phyloP scores from a whole-genome alignment of 92 coral and sea anemone genomes.

The Porites lobata region DNA sequence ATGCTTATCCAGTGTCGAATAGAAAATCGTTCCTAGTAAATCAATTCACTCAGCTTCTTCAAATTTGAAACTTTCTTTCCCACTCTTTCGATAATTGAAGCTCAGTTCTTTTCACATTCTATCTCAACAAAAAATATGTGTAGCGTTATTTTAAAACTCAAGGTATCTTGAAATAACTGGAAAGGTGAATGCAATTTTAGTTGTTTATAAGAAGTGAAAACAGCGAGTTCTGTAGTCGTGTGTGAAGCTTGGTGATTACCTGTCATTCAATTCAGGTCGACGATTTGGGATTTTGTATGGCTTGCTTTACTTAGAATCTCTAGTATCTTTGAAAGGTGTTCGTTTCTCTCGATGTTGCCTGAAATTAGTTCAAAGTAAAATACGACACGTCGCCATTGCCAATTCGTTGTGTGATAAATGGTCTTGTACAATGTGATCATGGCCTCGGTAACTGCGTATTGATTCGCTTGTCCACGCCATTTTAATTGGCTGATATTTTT shows the following conservation, averaged over 20 bases:
- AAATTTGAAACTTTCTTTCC: neutral
- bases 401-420: neutral
- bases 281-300: neutral
- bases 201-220: conserved; percentile 20
- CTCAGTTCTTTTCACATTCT: neutral
- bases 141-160: too few relatives aligned
- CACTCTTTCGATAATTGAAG: neutral
- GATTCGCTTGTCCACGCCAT: conserved; percentile 13
- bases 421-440: neutral
- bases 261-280: neutral
- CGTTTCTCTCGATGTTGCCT: neutral
- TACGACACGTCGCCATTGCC: neutral
- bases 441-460: neutral
- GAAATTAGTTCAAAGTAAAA: neutral
- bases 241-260: conserved; percentile 4
- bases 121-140: too few relatives aligned
- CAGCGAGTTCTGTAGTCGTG: conserved; percentile 18
- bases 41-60: neutral
- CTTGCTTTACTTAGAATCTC: neutral
- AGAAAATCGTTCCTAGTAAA: neutral
- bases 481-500: neutral
- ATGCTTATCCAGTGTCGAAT: too few relatives aligned
- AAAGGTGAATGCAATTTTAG: neutral
- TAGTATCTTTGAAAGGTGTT: neutral
- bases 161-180: too few relatives aligned